Conservation (phyloP, 2,888 invertebrate species). For the Parochlus steinenii region DNA sequence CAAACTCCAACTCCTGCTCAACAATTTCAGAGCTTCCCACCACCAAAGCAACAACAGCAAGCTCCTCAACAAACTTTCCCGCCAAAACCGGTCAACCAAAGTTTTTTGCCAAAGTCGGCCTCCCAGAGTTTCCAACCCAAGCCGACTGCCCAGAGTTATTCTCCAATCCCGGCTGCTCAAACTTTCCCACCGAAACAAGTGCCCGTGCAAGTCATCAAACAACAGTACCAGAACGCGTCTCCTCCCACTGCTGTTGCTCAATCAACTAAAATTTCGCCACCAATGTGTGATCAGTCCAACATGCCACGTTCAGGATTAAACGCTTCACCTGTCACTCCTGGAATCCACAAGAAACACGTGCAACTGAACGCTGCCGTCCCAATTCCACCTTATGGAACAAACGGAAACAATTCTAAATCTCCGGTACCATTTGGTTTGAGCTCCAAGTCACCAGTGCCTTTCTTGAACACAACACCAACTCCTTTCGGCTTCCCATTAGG, state of each 20-base stretch:
- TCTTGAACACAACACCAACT: constrained; percentile 8
- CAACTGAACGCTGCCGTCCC: constrained; percentile 10
- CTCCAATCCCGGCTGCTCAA: too few species aligned
- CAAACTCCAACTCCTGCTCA: too few species aligned
- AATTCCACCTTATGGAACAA: constrained; percentile 1
- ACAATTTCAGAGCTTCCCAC: too few species aligned
- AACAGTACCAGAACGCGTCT: not conserved
- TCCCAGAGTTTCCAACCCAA: too few species aligned
- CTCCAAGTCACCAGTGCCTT: constrained; percentile 7
- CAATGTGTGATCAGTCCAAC: not conserved
- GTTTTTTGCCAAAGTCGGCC: not conserved
- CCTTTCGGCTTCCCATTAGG: constrained; percentile 7
- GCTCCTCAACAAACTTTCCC: too few species aligned
- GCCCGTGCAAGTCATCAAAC: too few species aligned
- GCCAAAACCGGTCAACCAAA: too few species aligned
- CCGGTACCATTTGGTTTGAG: not conserved
- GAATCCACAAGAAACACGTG: constrained; percentile 7
- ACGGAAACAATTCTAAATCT: constrained; percentile 4
- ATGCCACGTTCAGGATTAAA: constrained; percentile 4
- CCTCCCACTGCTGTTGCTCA: constrained; percentile 2
- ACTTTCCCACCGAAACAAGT: not conserved
- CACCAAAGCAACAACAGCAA: too few species aligned
- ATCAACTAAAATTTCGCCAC: not conserved
- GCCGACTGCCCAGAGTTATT: too few species aligned
- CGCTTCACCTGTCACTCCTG: constrained; percentile 6